Evolutionary conservation across 1,140 invertebrate species (phyloP).

Genomic region (Palaemon carinicauda): DNA sequence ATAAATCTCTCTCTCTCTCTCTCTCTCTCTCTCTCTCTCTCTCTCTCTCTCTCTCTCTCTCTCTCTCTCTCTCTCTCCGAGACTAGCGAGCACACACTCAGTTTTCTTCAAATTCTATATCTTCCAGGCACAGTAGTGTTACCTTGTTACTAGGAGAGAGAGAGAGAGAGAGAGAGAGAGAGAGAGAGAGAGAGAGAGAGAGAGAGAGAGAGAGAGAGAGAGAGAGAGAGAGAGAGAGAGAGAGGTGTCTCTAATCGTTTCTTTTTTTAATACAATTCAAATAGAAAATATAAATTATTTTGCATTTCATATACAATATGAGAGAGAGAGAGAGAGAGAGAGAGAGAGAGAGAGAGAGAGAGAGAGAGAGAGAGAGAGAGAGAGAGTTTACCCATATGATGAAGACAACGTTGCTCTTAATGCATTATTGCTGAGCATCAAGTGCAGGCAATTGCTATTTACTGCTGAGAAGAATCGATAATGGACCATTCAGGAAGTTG

Average conservation of each 20-base stretch:
- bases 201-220: background rate
- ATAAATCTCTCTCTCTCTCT: background rate
- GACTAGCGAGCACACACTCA: too few relatives aligned
- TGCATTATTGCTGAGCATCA: too few relatives aligned
- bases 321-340: background rate
- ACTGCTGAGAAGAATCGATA: too few relatives aligned
- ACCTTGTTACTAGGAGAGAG: background rate
- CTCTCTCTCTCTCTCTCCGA: constrained; percentile 19
- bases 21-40: constrained; percentile 26
- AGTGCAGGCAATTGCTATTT: too few relatives aligned
- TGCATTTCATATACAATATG: too few relatives aligned
- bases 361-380: background rate
- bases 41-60: constrained; percentile 22
- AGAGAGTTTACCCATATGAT: background rate
- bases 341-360: background rate
- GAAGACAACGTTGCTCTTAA: too few relatives aligned
- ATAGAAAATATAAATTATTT: too few relatives aligned
- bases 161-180: background rate
- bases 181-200: background rate
- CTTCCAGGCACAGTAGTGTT: background rate
- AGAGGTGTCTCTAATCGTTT: too few relatives aligned
- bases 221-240: background rate
- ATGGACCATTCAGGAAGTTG: too few relatives aligned
- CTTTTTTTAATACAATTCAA: too few relatives aligned
- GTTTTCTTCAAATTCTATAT: background rate